Evolutionary conservation across 1,140 invertebrate genomes (phyloP), one percentile per base, ranked within the genome.

Genomic region (Tribolium madens): DNA sequence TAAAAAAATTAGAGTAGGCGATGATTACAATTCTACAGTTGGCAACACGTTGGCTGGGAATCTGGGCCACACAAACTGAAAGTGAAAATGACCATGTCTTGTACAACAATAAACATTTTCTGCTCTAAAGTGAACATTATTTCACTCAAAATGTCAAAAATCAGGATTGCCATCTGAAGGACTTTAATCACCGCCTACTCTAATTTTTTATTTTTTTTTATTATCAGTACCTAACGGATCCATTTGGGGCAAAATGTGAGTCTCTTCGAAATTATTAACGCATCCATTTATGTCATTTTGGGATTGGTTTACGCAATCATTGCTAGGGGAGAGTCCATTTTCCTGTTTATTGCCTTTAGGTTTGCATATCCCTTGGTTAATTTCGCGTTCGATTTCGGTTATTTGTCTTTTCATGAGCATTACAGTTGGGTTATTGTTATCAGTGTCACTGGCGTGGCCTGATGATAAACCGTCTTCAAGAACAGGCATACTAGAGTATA

Each of bases 381-480:
- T 92, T 86, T 93, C 92, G 73, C 91, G 89, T 82, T 93, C 92
- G 60, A 93, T 93, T 83, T 93, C 92, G 71, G 90, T 91, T 72
- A 93, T 93, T 85, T 93, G 92, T 72, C 91, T 88, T 80, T 93
- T 93, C 90, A 93, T 93, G 2, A 93, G 85, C 85, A 92, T 88
- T 6, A 92, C 89, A 26, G 88, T 89, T 64, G 91, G 91, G 85
- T 93, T 93, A 86, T 94, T 94, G 85, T 97, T 96, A 84, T 97
- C 96, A 0, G 92, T 94, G 86, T 98, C 96, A 80, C 95, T 97
- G 1, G 93, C 94, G 84, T 97, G 96, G 10, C 96, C 96, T 50
- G 94, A 95, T 53, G 96, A 92, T 78, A 98, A 84, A 77, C 97
- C 97, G 87, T 98, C 97, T 86, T 98, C 97, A 7, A 98, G 90